A percentile compares a stretch with the other conserved stretches of the same genome.
Evolutionary conservation across 2,113 vertebrate species (phyloP).

Genomic region (Colinus virginianus): DNA sequence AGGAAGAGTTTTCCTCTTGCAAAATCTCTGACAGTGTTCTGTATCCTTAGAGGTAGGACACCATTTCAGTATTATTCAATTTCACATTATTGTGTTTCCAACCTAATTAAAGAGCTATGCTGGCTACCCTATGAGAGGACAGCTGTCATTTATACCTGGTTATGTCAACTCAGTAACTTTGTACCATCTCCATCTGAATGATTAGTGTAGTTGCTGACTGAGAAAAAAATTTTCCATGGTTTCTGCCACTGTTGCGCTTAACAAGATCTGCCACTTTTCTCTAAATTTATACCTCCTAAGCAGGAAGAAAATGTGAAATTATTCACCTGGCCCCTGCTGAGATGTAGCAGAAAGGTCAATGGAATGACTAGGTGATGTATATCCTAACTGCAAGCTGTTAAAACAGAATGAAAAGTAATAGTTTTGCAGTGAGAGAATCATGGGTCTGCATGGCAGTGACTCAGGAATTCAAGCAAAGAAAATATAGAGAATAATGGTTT

Average conservation of each 20-base stretch:
- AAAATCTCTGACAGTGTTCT: background rate
- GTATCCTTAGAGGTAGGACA: background rate
- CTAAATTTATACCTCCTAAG: background rate
- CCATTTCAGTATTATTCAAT: background rate
- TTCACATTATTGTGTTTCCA: background rate
- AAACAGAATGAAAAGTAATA: background rate
- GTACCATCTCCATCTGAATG: background rate
- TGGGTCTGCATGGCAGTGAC: background rate
- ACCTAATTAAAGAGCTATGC: background rate
- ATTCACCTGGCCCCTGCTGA: background rate
- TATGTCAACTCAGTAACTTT: slow-evolving; percentile 28
- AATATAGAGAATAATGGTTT: background rate
- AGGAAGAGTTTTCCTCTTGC: background rate
- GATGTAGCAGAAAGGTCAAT: background rate
- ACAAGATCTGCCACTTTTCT: background rate
- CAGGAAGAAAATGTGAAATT: background rate
- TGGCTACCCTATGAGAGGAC: background rate
- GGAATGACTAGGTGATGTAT: background rate
- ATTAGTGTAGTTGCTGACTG: slow-evolving; percentile 12
- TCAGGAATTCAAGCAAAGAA: background rate
- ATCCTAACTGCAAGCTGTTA: background rate
- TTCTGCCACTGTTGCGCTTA: background rate
- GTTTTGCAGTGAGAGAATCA: background rate
- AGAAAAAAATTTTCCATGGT: background rate
- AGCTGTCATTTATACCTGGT: background rate